Base-by-base conservation (phyloP, 2,888 invertebrate species). In the Heteropelma amictum region DNA sequence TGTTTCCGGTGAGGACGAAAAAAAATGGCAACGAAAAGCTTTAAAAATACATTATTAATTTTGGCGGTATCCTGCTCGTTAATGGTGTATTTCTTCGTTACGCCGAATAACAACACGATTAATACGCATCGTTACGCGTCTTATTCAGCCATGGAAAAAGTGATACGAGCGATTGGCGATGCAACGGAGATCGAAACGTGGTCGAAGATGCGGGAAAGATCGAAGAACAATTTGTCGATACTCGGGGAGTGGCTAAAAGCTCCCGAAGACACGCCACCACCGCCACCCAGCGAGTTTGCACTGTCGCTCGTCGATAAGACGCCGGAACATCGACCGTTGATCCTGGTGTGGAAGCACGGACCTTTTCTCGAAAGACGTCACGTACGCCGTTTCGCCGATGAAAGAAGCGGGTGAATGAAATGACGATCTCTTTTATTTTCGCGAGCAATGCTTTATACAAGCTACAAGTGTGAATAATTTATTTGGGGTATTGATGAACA, bases 291-390 rank as follows among this genome's bases (percentile, higher is more conserved):
- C 58, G 45, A 17, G 53, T 49, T 5, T 65, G 63, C 14, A 77
- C 79, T n/a, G n/a, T n/a, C n/a, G n/a, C n/a, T n/a, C n/a, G n/a
- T n/a, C n/a, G n/a, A n/a, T n/a, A n/a, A n/a, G n/a, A n/a, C 4
- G 92, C 58, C 47, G 5, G 33, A 17, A 61, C 6, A 61, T 35
- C 35, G 26, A 8, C 12, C 30, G 7, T 86, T 90, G 70, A 91
- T 93, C 74, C 87, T 93, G 33, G 87, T 93, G 47, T 93, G 93
- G 93, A 91, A 92, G 82, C 89, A 92, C 80, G 93, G 92, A 71
- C 77, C 87, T 0, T 90, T 90, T 79, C 88, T 93, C 56, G 90
- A 92, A 84, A 89, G 88, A 7, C 90, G 93, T 21, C 93, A 93
- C 78, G 82, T 93, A 14, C 89, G 89, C 76, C 90, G 89, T 45